phyloP scores from a whole-genome alignment of 2,797 vertebrate species.

The Parauchenoglanis ngamensis region DNA sequence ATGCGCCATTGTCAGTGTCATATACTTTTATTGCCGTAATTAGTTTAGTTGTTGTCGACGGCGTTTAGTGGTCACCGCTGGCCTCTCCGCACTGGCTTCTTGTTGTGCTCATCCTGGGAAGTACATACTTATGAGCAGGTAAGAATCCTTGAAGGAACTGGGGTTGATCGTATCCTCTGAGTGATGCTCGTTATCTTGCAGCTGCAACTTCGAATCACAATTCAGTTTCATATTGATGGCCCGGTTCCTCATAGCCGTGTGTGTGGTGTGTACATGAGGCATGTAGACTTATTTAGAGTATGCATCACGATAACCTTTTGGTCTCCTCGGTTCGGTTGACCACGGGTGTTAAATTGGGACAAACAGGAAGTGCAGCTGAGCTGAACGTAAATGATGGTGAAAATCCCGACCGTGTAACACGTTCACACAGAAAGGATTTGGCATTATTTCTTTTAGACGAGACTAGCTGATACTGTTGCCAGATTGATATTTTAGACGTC shows the following conservation, averaged over 20 bases:
- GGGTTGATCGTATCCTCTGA: no score
- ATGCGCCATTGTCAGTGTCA: conserved; percentile 52
- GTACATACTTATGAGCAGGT: background rate
- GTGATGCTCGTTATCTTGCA: no score
- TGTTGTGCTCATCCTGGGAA: conserved; percentile 5
- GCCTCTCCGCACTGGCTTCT: conserved; percentile 9
- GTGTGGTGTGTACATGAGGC: background rate
- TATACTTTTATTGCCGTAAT: conserved; percentile 53
- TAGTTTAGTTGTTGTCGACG: conserved; percentile 47
- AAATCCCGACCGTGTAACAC: background rate
- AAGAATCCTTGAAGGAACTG: background rate
- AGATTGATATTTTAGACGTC: no score
- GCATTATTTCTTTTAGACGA: background rate
- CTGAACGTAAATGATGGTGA: background rate
- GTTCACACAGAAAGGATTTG: background rate
- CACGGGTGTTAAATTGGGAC: background rate
- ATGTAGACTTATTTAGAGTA: background rate
- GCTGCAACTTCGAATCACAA: background rate
- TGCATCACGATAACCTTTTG: background rate
- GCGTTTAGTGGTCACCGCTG: conserved; percentile 31
- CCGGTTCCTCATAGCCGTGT: background rate
- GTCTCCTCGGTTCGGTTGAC: background rate
- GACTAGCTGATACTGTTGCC: no score
- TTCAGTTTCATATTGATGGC: background rate
- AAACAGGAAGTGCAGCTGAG: background rate